phyloP scores from a whole-genome alignment of 2,113 vertebrate species.

The Neotoma lepida region DNA sequence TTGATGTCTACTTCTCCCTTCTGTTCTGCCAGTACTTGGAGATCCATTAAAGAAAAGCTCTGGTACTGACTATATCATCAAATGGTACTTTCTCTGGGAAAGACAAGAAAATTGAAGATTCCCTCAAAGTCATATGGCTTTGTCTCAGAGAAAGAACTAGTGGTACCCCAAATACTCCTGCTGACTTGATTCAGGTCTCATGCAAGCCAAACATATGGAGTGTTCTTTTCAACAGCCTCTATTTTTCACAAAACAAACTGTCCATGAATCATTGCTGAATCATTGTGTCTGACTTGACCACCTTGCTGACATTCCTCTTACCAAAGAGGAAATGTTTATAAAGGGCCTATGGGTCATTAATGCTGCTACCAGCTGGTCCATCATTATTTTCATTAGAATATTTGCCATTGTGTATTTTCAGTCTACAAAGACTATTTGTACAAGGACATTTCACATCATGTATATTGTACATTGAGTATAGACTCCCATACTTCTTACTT shows the following conservation, averaged over 20 bases:
- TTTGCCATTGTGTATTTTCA: background rate
- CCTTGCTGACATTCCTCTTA: background rate
- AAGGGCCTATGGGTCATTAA: background rate
- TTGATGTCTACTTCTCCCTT: background rate
- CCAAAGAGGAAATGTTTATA: background rate
- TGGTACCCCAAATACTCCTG: background rate
- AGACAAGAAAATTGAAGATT: background rate
- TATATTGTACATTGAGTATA: no score
- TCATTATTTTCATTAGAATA: background rate
- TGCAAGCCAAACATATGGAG: background rate
- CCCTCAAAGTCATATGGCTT: background rate
- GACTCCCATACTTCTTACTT: no score
- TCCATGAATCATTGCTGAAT: background rate
- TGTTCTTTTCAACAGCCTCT: background rate
- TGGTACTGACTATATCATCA: background rate
- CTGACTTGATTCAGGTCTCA: background rate
- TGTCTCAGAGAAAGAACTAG: background rate
- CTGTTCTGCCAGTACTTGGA: background rate
- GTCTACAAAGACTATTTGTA: background rate
- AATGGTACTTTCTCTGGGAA: no score
- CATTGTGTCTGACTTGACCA: background rate
- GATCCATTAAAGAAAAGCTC: background rate
- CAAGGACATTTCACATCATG: background rate
- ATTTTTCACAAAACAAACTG: background rate
- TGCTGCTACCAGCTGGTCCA: background rate